Evolutionary conservation across 2,888 invertebrate genomes (phyloP).

Genomic region (Chrysopilus asiliformis): DNA sequence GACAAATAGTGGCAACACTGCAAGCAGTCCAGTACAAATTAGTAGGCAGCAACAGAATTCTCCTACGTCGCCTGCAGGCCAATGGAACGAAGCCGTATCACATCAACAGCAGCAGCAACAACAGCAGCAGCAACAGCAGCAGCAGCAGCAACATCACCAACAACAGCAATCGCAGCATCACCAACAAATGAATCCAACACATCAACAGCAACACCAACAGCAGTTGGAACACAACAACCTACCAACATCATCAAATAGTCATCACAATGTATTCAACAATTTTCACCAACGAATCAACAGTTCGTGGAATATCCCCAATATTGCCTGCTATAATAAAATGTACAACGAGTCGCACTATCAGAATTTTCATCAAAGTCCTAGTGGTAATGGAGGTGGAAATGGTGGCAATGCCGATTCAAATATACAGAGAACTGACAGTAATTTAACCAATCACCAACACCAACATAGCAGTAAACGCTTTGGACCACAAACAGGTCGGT

Average conservation of each 20-base stretch:
- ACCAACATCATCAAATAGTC: slow-evolving; percentile 20
- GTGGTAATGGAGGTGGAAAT: slow-evolving; percentile 2
- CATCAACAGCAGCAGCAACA: slow-evolving; percentile 8
- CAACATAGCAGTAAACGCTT: slow-evolving; percentile 14
- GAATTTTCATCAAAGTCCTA: slow-evolving; percentile 24
- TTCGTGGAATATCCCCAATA: slow-evolving; percentile 31
- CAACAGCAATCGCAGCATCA: slow-evolving; percentile 3
- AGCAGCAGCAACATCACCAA: slow-evolving; percentile 4
- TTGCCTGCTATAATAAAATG: slow-evolving; percentile 30
- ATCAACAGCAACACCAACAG: slow-evolving; percentile 17
- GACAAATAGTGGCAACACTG: background rate
- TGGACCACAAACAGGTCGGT: slow-evolving; percentile 12
- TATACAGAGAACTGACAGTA: slow-evolving; percentile 9
- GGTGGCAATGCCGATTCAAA: slow-evolving; percentile 9
- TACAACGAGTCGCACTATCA: slow-evolving; percentile 30
- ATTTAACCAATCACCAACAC: slow-evolving; percentile 9
- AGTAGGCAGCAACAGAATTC: slow-evolving; percentile 15
- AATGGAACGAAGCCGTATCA: slow-evolving; percentile 6
- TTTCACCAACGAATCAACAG: slow-evolving; percentile 35
- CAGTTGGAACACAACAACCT: slow-evolving; percentile 20
- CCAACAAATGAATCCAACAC: slow-evolving; percentile 8
- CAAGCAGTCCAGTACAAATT: slow-evolving; percentile 8
- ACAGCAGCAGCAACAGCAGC: slow-evolving; percentile 11
- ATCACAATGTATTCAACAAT: slow-evolving; percentile 28
- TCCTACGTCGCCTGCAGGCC: slow-evolving; percentile 4